Base-by-base conservation (phyloP, 2,113 vertebrate genomes). In the Chamaetylas fuelleborni region DNA sequence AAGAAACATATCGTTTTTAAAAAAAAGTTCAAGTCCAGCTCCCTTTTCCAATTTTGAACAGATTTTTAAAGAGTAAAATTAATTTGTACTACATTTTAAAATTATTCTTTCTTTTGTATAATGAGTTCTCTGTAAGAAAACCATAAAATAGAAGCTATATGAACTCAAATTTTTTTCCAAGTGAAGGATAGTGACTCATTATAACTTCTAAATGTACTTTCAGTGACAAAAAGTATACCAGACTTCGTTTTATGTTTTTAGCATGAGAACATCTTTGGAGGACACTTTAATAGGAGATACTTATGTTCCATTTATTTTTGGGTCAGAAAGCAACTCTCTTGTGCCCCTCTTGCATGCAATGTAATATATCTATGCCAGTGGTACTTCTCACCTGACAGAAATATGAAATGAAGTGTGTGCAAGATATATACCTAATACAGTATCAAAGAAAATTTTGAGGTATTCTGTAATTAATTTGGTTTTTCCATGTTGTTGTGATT, bases 1-100 rank as follows among this genome's bases (percentile, higher is more conserved):
- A n/a, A 66, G 1, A 81, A 43, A 67, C 7, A n/a, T 3, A 33
- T 2, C 11, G 0, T 84, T 53, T 38, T 48, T 1, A 5, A 31
- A 69, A 42, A 3, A 51, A 50, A 17, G 7, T 9, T 65, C 13
- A 65, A 40, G 12, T 66, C 20, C 24, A 60, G 36, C 5, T 24
- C 6, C 3, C 5, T 56, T 78, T 92, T 88, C 33, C 56, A 60
- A 38, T 26, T 40, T 11, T 69, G 23, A 85, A 72, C 12, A 66
- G 0, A 22, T 66, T 81, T 78, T 54, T 58, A 47, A 69, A 51
- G 4, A 56, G 3, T 15, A 51, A 81, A 85, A 56, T 43, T 48
- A 33, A 23, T 84, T 67, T 48, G 6, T 76, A 8, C 20, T 76
- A 23, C 11, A 54, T 80, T 43, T 53, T 4, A 45, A 36, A 54